Evolutionary conservation across 2,888 invertebrate genomes (phyloP).

Genomic region (Bombyx huttoni): DNA sequence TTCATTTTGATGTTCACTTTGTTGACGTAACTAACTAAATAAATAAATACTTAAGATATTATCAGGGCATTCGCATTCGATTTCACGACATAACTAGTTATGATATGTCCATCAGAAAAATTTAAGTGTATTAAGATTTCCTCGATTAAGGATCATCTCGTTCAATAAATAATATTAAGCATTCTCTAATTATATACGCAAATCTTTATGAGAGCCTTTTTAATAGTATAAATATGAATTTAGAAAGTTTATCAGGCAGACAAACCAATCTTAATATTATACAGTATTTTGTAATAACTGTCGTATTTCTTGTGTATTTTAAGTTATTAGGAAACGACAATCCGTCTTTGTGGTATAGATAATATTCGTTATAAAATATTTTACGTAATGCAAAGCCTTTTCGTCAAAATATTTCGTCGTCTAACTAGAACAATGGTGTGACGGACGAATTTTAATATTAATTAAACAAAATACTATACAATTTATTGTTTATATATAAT

Average conservation of each 20-base stretch:
- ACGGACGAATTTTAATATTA: no score
- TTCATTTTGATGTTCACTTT: no score
- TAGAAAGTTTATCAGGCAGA: neutral
- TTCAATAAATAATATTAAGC: slow-evolving; percentile 7
- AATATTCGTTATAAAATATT: slow-evolving; percentile 1
- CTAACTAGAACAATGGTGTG: no score
- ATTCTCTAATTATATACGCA: neutral
- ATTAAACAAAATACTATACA: no score
- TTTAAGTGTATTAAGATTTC: slow-evolving; percentile 3
- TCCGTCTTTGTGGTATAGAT: slow-evolving; percentile 9
- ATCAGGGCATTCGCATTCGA: no score
- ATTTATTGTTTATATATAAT: no score
- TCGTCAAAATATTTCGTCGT: no score
- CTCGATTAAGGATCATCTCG: slow-evolving; percentile 20
- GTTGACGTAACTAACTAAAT: no score
- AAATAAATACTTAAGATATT: no score
- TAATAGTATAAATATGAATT: neutral
- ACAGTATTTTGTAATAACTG: slow-evolving; percentile 11
- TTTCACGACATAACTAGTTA: no score
- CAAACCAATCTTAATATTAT: slow-evolving; percentile 6
- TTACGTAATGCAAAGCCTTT: neutral
- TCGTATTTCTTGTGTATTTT: slow-evolving; percentile 15
- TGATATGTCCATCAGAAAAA: no score
- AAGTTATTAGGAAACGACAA: slow-evolving; percentile 21
- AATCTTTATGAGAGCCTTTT: neutral